Conservation (phyloP, 1,140 invertebrate species). For the Paramacrobiotus metropolitanus region DNA sequence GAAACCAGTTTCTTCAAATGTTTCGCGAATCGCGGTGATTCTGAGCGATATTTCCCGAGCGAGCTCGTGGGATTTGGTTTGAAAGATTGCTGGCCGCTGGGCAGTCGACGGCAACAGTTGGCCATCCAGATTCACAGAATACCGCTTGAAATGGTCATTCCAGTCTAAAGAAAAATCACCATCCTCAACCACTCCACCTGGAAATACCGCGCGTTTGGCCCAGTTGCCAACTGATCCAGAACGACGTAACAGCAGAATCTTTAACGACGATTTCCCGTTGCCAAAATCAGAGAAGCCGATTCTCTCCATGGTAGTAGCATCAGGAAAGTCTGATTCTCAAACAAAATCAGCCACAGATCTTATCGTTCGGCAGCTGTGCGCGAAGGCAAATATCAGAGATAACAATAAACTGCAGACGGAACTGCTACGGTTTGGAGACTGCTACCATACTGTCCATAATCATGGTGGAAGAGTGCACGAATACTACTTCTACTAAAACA, state of each 20-base stretch:
- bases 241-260: not conserved
- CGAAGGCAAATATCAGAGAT: too few species aligned
- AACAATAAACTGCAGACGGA: too few species aligned
- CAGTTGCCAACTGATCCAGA: not conserved
- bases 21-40: constrained; percentile 62
- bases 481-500: too few species aligned
- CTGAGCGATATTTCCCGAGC: constrained; percentile 44
- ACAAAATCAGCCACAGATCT: too few species aligned
- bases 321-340: too few species aligned
- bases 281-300: not conserved
- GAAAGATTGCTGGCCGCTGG: not conserved
- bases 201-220: not conserved
- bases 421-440: too few species aligned
- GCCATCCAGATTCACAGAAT: not conserved
- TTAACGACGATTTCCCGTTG: not conserved
- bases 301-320: not conserved
- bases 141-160: not conserved
- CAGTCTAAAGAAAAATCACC: not conserved
- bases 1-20: constrained; percentile 69
- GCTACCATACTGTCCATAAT: too few species aligned
- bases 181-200: not conserved
- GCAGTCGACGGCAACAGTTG: not conserved
- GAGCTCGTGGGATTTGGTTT: constrained; percentile 15
- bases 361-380: too few species aligned
- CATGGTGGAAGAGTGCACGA: too few species aligned